phyloP scores from a whole-genome alignment of 2,888 invertebrate species.

The Homarus gammarus region DNA sequence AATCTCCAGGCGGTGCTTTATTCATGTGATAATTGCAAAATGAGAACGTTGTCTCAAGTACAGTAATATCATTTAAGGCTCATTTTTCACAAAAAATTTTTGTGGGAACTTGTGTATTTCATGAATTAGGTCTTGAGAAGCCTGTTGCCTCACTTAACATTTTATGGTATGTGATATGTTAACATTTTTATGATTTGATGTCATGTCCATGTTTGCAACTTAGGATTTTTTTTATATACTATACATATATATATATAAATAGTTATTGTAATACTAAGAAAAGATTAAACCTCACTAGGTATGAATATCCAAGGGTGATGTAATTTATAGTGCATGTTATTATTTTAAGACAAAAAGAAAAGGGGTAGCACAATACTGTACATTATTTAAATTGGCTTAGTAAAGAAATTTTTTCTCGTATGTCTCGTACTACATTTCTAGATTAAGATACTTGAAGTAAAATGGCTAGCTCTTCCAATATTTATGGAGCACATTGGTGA shows the following conservation, averaged over 20 bases:
- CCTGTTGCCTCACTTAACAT: constrained; percentile 55
- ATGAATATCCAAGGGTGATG: constrained; percentile 37
- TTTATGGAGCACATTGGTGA: too few relatives aligned
- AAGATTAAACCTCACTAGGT: constrained; percentile 62
- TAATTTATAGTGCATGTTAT: neutral
- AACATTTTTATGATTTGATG: constrained; percentile 52
- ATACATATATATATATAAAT: constrained; percentile 16
- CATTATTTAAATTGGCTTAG: too few relatives aligned
- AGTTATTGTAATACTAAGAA: constrained; percentile 55
- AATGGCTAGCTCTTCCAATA: too few relatives aligned
- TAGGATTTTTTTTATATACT: constrained; percentile 34
- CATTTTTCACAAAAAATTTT: neutral
- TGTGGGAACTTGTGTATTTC: constrained; percentile 3
- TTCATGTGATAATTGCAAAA: constrained; percentile 39
- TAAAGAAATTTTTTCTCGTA: too few relatives aligned
- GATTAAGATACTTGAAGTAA: too few relatives aligned
- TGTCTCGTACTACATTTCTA: too few relatives aligned
- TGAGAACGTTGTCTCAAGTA: neutral
- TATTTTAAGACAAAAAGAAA: neutral
- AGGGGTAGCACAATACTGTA: neutral
- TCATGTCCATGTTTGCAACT: constrained; percentile 56
- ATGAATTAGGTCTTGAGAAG: constrained; percentile 2
- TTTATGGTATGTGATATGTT: constrained; percentile 52
- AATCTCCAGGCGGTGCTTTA: constrained; percentile 55
- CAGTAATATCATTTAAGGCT: neutral